phyloP scores from a whole-genome alignment of 1,140 invertebrate genomes.

The Drosophila kurseongensis region DNA sequence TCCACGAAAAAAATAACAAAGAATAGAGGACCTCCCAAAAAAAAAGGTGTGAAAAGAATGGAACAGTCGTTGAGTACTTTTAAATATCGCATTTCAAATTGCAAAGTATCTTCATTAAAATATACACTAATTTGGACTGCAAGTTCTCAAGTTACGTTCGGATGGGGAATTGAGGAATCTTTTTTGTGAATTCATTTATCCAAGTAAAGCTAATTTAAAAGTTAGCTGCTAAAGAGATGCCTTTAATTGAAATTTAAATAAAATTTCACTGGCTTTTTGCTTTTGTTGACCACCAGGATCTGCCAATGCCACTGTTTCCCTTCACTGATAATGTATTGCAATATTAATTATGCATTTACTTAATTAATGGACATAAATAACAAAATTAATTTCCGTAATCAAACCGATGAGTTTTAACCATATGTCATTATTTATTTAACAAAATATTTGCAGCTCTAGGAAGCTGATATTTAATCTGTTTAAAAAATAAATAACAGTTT shows the following conservation, averaged over 20 bases:
- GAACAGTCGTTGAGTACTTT: conserved; percentile 24
- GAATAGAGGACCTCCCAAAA: conserved; percentile 6
- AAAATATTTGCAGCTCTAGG: not conserved
- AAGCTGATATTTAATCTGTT: not conserved
- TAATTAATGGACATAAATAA: conserved; percentile 14
- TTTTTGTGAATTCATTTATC: not conserved
- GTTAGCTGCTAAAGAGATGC: not conserved
- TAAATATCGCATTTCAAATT: conserved; percentile 35
- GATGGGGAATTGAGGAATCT: not conserved
- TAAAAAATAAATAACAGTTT: not conserved
- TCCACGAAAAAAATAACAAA: conserved; percentile 12
- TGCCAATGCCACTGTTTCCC: not conserved
- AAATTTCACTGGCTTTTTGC: too few relatives aligned
- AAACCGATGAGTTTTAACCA: not conserved
- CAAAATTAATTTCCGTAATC: conserved; percentile 5
- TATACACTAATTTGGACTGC: conserved; percentile 26
- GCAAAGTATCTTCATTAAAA: conserved; percentile 46
- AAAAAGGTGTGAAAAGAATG: conserved; percentile 39
- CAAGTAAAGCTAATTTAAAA: not conserved
- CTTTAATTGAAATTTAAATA: not conserved
- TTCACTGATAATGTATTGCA: conserved; percentile 13
- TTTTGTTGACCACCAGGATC: too few relatives aligned
- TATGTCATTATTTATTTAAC: not conserved
- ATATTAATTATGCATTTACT: conserved; percentile 15
- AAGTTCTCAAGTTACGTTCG: not conserved